These are phyloP conservation scores for Brachypalpus laphriformis DNA, from an alignment of 2,888 invertebrate species.

Conservation along the genomic window DNA sequence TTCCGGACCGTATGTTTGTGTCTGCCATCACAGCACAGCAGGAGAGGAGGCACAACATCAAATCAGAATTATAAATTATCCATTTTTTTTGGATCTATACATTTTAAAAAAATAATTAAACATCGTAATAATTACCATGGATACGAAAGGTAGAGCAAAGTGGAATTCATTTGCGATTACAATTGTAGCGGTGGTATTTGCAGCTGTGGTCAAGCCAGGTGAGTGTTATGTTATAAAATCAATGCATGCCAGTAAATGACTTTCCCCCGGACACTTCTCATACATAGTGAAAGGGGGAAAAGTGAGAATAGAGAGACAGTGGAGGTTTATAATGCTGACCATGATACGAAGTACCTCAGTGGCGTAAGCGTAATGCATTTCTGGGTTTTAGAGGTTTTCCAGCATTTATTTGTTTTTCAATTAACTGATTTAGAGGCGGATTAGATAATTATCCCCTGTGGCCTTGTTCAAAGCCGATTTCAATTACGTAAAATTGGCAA, in stretches of 20 bases:
- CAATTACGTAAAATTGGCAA: slow-evolving; percentile 46
- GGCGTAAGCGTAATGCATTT: slow-evolving; percentile 30
- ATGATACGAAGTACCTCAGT: background rate
- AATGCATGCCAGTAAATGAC: slow-evolving; percentile 26
- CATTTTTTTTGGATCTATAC: slow-evolving; percentile 24
- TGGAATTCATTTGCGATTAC: slow-evolving; percentile 64
- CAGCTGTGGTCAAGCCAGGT: slow-evolving; percentile 70
- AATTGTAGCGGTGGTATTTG: slow-evolving; percentile 60
- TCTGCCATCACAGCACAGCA: background rate
- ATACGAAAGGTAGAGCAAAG: slow-evolving; percentile 24
- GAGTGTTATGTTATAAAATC: slow-evolving; percentile 56
- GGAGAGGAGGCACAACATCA: background rate
- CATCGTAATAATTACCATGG: slow-evolving; percentile 53
- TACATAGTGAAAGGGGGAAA: background rate
- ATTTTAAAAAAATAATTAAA: too few relatives aligned
- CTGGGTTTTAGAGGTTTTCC: slow-evolving; percentile 29
- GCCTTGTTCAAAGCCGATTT: slow-evolving; percentile 53
- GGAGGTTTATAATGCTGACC: slow-evolving; percentile 10
- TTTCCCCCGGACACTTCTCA: background rate
- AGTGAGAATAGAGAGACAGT: background rate
- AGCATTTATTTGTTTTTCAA: slow-evolving; percentile 70
- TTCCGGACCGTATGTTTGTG: slow-evolving; percentile 37
- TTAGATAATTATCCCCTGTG: slow-evolving; percentile 70
- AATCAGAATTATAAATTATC: slow-evolving; percentile 53
- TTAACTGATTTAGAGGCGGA: slow-evolving; percentile 69